Evolutionary conservation across 2,113 vertebrate species (phyloP).

Genomic region (Sander lucioperca): DNA sequence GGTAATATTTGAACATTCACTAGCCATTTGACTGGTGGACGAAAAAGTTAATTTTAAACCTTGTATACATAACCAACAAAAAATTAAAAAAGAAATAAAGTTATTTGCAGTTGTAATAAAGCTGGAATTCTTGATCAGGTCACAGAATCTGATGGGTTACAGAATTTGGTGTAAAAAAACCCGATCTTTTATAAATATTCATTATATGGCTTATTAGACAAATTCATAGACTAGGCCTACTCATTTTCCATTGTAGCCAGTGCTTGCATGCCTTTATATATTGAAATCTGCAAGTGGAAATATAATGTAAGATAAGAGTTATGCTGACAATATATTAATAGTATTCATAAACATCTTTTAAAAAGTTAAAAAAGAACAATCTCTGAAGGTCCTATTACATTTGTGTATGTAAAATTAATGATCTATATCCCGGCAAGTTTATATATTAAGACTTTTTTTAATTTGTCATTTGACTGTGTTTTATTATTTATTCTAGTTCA

Average conservation of each 20-base stretch:
- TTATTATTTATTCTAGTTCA: neutral
- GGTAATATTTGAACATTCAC: no score
- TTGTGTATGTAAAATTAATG: neutral
- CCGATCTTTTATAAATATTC: no score
- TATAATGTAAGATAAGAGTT: neutral
- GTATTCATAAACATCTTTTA: neutral
- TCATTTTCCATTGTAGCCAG: neutral
- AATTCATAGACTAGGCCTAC: no score
- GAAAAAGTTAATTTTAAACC: no score
- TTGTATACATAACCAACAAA: no score
- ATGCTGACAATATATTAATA: neutral
- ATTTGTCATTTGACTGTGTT: neutral
- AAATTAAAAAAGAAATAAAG: no score
- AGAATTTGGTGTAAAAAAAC: neutral
- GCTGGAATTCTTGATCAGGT: neutral
- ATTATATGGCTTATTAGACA: no score
- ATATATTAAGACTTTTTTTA: neutral
- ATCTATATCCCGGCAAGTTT: neutral
- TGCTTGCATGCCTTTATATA: neutral
- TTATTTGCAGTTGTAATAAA: neutral
- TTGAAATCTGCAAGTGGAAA: neutral
- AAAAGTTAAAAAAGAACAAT: neutral
- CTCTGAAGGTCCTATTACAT: neutral
- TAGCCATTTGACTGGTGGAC: no score
- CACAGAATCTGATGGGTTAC: neutral